Evolutionary conservation across 23 tunicate species (phyloP), one percentile per base, ranked within the genome.

Genomic region (Styela clava): DNA sequence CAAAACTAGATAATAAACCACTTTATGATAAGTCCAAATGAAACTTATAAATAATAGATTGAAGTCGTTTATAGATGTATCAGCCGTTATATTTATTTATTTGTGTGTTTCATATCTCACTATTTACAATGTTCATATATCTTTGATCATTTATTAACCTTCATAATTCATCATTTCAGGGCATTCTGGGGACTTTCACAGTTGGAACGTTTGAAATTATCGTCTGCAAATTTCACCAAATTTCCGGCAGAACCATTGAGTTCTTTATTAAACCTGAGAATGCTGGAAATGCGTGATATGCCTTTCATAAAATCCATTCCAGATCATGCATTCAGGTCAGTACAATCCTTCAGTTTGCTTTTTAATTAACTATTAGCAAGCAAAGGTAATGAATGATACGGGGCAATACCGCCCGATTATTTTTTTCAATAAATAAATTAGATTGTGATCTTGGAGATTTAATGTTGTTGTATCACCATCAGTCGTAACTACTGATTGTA

Each of bases 161-260:
- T 67, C 30, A 1, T 16, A 67, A 25, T 67, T 25, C 24, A 67
- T 18, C 16, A 67, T 76, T 44, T 22, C 78, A 82, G 85, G 19
- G 78, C 85, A 82, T 82, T 82, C 33, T 33, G 23, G 30, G 78
- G 85, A 20, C 76, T 82, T 16, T 23, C 24, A 30, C 26, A 82
- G 28, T 77, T 82, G 76, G 26, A 69, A 69, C 31, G 33, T 0
- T 78, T 82, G 7, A 33, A 34, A 51, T 68, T 82, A 31, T 52
- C 78, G 21, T 30, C 64, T 22, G 76, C 78, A 24, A 82, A 82
- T 51, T 51, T 82, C 0, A 69, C 85, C 5, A n/a, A 71, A 33
- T 44, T 82, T 34, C 85, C 85, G 29, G 35, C 30, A 34, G 68
- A 70, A 19, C 67, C 85, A 5, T 33, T 82, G 65, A 25, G 31